Conservation (phyloP, 2,113 vertebrate species). For the Gallinago media region DNA sequence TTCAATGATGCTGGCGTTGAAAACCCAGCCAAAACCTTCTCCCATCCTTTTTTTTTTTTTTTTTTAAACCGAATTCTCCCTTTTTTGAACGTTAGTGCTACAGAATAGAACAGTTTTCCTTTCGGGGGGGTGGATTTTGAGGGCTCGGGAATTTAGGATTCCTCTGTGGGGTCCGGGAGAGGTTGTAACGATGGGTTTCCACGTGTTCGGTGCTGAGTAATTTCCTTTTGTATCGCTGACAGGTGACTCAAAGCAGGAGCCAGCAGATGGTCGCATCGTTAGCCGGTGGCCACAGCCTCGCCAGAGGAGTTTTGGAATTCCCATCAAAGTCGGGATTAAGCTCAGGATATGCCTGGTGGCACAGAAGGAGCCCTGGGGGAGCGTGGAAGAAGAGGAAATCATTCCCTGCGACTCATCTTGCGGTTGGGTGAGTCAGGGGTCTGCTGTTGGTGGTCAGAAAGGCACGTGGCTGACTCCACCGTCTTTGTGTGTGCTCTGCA, state of each 20-base stretch:
- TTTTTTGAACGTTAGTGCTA: background rate
- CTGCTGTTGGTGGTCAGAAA: constrained; percentile 65
- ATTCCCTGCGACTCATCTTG: constrained; percentile 64
- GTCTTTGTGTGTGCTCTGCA: constrained; percentile 58
- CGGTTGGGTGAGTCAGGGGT: constrained; percentile 74
- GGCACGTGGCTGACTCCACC: constrained; percentile 67
- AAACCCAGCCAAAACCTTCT: constrained; percentile 49
- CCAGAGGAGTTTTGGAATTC: constrained; percentile 54
- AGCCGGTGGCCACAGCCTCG: constrained; percentile 11
- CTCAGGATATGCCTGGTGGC: constrained; percentile 9
- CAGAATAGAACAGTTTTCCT: background rate
- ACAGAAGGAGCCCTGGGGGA: background rate
- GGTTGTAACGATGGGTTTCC: constrained; percentile 53
- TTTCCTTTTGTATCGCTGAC: constrained; percentile 71
- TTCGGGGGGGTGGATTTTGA: background rate
- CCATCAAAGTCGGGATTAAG: constrained; percentile 50
- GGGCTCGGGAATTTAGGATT: background rate
- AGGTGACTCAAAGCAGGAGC: constrained; percentile 75
- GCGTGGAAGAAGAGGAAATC: constrained; percentile 65
- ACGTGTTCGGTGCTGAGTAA: constrained; percentile 70
- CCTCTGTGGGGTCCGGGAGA: constrained; percentile 24
- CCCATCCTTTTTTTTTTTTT: background rate
- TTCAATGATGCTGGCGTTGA: constrained; percentile 59
- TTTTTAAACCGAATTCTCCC: background rate
- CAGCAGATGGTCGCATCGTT: constrained; percentile 47